A percentile compares a stretch with the other conserved stretches of the same genome.
phyloP scores from a whole-genome alignment of 1,140 invertebrate species.

The Drosophila sproati region DNA sequence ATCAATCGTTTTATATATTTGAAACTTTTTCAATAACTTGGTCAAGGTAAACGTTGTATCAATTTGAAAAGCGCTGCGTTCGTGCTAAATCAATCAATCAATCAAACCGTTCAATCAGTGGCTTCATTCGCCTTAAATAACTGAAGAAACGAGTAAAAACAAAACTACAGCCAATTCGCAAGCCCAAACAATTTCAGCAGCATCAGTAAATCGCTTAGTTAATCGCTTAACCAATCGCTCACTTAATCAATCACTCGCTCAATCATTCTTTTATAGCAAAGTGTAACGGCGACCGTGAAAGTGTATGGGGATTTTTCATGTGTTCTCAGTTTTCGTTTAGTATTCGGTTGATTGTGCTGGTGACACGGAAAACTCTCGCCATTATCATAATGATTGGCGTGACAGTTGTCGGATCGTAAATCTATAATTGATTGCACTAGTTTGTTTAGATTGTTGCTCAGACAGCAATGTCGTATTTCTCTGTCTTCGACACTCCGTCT shows the following conservation, averaged over 20 bases:
- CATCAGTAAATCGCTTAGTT: neutral
- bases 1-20: too few relatives aligned
- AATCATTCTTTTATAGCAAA: neutral
- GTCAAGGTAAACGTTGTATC: too few relatives aligned
- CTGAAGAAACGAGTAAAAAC: too few relatives aligned
- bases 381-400: conserved; percentile 48
- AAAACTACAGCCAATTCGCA: neutral
- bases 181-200: neutral
- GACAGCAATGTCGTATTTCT: conserved; percentile 12
- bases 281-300: conserved; percentile 31
- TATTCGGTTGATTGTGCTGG: conserved; percentile 19
- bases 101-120: neutral
- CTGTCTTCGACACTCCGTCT: neutral
- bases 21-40: too few relatives aligned
- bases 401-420: conserved; percentile 25
- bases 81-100: conserved; percentile 2
- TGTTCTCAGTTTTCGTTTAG: neutral
- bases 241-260: neutral
- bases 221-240: neutral
- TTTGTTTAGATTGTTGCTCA: conserved; percentile 21
- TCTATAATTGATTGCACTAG: conserved; percentile 67
- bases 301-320: conserved; percentile 12
- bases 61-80: too few relatives aligned
- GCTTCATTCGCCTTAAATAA: too few relatives aligned
- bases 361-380: conserved; percentile 55